Evolutionary conservation across 2,888 invertebrate species (phyloP), one percentile per base, ranked within the genome.

Genomic region (Diaperis boleti): DNA sequence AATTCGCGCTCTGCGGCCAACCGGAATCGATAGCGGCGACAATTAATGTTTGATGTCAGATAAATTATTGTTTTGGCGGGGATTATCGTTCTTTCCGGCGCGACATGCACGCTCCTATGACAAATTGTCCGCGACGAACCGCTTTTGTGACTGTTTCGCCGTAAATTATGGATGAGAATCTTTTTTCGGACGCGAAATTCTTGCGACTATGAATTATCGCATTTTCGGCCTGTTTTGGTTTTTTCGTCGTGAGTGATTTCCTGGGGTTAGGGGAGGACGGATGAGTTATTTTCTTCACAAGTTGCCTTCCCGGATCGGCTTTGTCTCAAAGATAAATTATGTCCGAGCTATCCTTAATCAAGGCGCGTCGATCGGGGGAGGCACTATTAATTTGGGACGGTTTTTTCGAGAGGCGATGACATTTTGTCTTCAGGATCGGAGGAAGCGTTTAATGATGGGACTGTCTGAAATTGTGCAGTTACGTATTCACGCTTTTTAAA

Each of bases 21-120:
- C 20, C 18, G 26, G 41, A 54, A 54, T 54, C 54, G 54, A 54
- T 54, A 22, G 7, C 54, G 31, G 29, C 31, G 14, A 42, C 42
- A 41, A 52, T 39, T 52, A 52, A 52, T 52, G 54, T 54, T 54
- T 54, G 41, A 54, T 54, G 41, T 54, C 31, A 11, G 41, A 54
- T 54, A 54, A 54, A 54, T 54, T 29, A 54, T 54, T 54, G 54
- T 54, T 54, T 41, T 17, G 42, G 8, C 26, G 11, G 54, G 41
- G 26, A 54, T 54, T 54, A 54, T 42, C 54, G 31, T 29, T 42
- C 37, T 52, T 54, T 41, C 11, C 31, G 29, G 22, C 10, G 8
- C 39, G 41, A 54, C 54, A 42, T 54, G 52, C 52, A 42, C 29
- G 31, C 54, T 54, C 42, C 39, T 54, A 39, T 41, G 42, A 54